Conservation (phyloP, 2,888 invertebrate species). For the Sphecodes monilicornis region DNA sequence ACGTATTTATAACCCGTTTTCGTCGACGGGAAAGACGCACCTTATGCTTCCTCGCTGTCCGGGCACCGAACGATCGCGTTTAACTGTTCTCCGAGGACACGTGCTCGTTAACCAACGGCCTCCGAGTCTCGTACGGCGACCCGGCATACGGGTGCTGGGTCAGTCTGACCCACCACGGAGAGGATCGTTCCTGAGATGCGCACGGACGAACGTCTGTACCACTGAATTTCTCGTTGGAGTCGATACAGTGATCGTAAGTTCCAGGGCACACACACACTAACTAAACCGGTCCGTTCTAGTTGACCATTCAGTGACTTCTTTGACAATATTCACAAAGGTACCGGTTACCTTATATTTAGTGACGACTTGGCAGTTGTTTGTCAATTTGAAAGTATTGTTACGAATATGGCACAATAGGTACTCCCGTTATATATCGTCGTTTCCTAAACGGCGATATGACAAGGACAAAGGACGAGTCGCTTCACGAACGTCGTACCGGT, state of each 20-base stretch:
- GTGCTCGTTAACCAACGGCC: not conserved
- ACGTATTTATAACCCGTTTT: slow-evolving; percentile 46
- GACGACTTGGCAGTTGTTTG: too few species aligned
- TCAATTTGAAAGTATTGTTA: too few species aligned
- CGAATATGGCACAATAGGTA: too few species aligned
- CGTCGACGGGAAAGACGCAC: slow-evolving; percentile 12
- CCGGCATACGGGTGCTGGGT: not conserved
- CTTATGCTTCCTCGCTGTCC: slow-evolving; percentile 12
- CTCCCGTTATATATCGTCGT: too few species aligned
- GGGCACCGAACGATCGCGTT: not conserved
- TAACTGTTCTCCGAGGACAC: slow-evolving; percentile 4
- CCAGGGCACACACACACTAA: not conserved
- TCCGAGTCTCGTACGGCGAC: not conserved
- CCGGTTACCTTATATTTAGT: too few species aligned
- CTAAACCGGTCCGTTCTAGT: too few species aligned
- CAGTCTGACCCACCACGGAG: not conserved
- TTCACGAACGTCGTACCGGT: too few species aligned
- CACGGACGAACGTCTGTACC: not conserved
- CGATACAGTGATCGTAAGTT: not conserved
- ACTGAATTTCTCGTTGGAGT: not conserved
- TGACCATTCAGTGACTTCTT: too few species aligned
- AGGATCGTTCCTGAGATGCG: not conserved
- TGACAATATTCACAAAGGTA: too few species aligned
- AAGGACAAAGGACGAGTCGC: too few species aligned
- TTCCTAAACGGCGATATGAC: too few species aligned